A percentile compares a stretch with the other conserved stretches of the same genome.
Conservation (phyloP, 2,113 vertebrate species). For the Pterocles burchelli region DNA sequence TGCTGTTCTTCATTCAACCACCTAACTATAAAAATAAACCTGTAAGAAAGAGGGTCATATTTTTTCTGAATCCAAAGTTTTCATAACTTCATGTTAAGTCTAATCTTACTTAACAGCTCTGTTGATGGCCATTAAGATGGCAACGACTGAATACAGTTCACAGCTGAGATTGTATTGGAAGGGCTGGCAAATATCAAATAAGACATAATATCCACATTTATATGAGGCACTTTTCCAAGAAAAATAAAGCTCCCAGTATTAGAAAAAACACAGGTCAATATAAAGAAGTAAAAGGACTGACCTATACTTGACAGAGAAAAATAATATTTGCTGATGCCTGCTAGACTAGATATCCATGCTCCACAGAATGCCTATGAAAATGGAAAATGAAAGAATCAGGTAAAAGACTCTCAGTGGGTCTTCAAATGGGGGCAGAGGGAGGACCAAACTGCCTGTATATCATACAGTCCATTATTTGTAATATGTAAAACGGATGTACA, state of each 20-base stretch:
- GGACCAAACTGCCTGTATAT: neutral
- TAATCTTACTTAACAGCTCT: neutral
- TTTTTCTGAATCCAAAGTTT: neutral
- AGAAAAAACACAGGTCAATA: neutral
- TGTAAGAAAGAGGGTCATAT: neutral
- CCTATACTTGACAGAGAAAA: neutral
- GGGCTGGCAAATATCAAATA: neutral
- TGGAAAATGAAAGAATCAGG: neutral
- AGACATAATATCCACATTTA: neutral
- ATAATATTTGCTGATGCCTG: neutral
- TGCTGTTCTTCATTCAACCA: neutral
- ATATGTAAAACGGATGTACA: fast-evolving
- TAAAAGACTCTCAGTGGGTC: neutral
- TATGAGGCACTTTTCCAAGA: neutral
- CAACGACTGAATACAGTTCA: neutral
- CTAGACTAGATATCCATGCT: neutral
- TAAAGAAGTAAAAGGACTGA: neutral
- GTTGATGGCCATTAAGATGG: neutral
- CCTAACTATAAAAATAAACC: neutral
- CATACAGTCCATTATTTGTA: neutral
- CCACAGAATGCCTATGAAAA: neutral
- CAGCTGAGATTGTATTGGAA: neutral
- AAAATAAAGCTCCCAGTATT: neutral
- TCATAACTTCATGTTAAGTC: neutral
- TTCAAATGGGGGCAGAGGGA: neutral